Evolutionary conservation across 2,888 invertebrate species (phyloP), one percentile per base, ranked within the genome.

Genomic region (Entomobrya multifasciata): DNA sequence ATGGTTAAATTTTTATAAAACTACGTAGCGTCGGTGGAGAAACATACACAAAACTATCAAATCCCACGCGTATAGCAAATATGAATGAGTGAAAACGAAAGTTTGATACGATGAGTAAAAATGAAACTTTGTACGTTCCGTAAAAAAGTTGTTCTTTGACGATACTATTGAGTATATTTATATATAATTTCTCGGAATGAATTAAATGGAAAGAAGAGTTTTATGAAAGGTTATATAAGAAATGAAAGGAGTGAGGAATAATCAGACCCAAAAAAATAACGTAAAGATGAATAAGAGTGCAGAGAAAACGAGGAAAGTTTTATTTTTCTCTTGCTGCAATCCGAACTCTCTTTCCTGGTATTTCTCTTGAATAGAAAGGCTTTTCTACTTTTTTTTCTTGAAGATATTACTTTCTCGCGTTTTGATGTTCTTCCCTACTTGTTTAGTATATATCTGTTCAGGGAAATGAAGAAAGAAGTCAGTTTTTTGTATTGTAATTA

Each of bases 401-500:
- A 30, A 20, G 10, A 15, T 65, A 44, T 67, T 67, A 5, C 20
- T 20, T 15, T 44, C 41, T 36, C 41, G n/a, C n/a, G 67, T 11
- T 78, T 41, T 44, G 22, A 67, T 44, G 22, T 10, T 15, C 41
- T 65, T 78, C 27, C 41, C 62, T 57, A 30, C 25, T 55, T 57
- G 22, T 36, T 20, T 5, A 4, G 4, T 36, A 36, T 36, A 27
- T 72, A 17, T 49, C 52, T 57, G 44, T 60, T 41, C 41, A 77
- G 57, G 17, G 41, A 77, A 77, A 77, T 44, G 30, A 55, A 36
- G 36, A 55, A 36, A 55, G 55, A 17, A 74, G 55, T 36, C 52
- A 74, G 67, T 44, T 77, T n/a, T n/a, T 60, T 44, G 77, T 77
- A 41, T 77, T 60, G 77, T 77, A 77, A 67, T 67, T 67, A 47